Base-by-base conservation (phyloP, 1,140 invertebrate genomes). In the Calycopis cecrops region DNA sequence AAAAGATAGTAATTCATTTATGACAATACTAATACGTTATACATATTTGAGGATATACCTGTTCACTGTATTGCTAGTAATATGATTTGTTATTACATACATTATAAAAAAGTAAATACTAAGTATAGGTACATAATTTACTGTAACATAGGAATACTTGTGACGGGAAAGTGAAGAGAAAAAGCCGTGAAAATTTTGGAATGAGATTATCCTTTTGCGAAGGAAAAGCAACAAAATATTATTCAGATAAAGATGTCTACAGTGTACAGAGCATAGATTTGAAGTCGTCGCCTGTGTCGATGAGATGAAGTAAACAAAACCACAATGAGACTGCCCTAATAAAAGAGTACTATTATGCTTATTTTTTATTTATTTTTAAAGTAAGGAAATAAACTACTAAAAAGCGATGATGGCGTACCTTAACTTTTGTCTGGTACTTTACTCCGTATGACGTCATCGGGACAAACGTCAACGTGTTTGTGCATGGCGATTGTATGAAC, bases 291-390 rank as follows among this genome's bases (percentile, higher is more conserved):
- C 59, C 57, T 63, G 61, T 51, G 55, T 49, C 40, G 52, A 59
- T 34, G 50, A 62, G 54, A 61, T 52, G 51, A 52, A 63, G 44
- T 54, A 62, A 67, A 68, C 60, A 59, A 65, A 69, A 65, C 66
- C 66, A 60, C 54, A 56, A 62, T 54, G 54, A 62, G 35, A 52
- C 57, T 61, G 66, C 63, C 64, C 62, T 69, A 67, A 69, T 48
- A 60, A 57, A 55, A 66, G 54, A 56, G 52, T 63, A 47, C 65
- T 64, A 63, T 57, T 50, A 53, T 52, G 48, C 55, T 63, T 59
- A 61, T 56, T 59, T n/a, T 61, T 59, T 62, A 40, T 50, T 51
- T 63, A 59, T 57, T 61, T 62, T 59, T 64, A 38, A 62, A 66
- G 49, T 52, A 58, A 65, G 57, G 47, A 68, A 59, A 37, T 57